Evolutionary conservation across 2,888 invertebrate species (phyloP), one percentile per base, ranked within the genome.

Genomic region (Asteroscopus sphinx): DNA sequence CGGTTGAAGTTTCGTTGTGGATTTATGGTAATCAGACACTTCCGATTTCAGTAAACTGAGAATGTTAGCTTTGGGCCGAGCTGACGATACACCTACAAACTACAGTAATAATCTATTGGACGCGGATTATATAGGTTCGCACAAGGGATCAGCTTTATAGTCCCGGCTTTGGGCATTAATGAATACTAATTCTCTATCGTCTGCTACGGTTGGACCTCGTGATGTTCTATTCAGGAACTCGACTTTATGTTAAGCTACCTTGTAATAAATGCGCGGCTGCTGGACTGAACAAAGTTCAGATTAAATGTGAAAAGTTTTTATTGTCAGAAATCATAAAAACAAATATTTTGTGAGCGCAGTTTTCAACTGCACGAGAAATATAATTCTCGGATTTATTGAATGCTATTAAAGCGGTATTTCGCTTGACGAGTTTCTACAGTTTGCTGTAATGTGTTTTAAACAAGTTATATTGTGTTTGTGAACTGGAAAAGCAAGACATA

Each of bases 91-190:
- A 45, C 35, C 45, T 47, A 60, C 46, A 42, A 59, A 49, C 53
- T 55, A 51, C 32, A 59, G 59, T 68, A 41, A 61, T 62, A 65
- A 57, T 62, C 61, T 69, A 75, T 70, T 73, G 69, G 55, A 53
- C 40, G 62, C 56, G 67, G 73, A 80, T 80, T 77, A 64, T 77
- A 64, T 53, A 57, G 46, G 37, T 53, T 48, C 44, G 54, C 59
- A 70, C 73, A 73, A 77, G 72, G 68, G 68, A 67, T 60, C 55
- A 68, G 72, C 69, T 79, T 80, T 73, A 79, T 73, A 76, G 76
- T 70, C 77, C 78, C 64, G 48, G 74, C 74, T 80, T 77, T 69
- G 65, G 63, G 73, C 73, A 70, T 81, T 80, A 81, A 81, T 80
- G 68, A 80, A 67, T 74, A 76, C 70, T 78, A 76, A 76, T 78